These are phyloP conservation scores for Phocoena sinus DNA, from an alignment of 2,113 vertebrate genomes.

Conservation along the genomic window DNA sequence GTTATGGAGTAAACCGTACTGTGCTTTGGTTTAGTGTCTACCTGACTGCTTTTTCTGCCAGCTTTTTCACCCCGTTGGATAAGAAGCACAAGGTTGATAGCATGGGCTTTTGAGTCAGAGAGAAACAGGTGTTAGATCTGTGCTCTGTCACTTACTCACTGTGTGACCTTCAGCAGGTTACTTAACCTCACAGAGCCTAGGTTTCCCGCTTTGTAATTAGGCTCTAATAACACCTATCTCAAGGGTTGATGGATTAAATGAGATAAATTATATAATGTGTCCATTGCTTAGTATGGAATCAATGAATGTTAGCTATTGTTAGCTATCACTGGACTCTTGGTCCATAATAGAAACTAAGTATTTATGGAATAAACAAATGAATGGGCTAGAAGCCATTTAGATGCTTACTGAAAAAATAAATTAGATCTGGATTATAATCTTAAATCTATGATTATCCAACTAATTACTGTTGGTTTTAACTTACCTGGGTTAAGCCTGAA, in stretches of 20 bases:
- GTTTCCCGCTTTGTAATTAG: not conserved
- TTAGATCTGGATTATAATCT: not conserved
- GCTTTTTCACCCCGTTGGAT: not conserved
- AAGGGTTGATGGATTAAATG: not conserved
- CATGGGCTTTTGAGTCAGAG: not conserved
- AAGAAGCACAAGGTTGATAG: not conserved
- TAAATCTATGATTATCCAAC: not conserved
- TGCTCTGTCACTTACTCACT: not conserved
- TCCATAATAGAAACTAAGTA: not conserved
- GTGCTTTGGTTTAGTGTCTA: not conserved
- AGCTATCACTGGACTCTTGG: not conserved
- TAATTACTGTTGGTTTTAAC: constrained; percentile 10
- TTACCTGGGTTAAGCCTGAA: not conserved
- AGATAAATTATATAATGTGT: not conserved
- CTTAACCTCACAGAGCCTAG: not conserved
- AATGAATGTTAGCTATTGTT: not conserved
- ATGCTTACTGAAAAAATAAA: not conserved
- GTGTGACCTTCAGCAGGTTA: not conserved
- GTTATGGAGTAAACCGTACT: not conserved
- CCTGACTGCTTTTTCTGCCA: not conserved
- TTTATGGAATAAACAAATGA: not conserved
- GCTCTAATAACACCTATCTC: not conserved
- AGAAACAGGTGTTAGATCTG: not conserved
- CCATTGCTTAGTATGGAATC: not conserved
- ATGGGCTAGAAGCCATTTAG: not conserved